Base-by-base conservation (phyloP, 1,140 invertebrate genomes). In the Phenacoccus solenopsis region DNA sequence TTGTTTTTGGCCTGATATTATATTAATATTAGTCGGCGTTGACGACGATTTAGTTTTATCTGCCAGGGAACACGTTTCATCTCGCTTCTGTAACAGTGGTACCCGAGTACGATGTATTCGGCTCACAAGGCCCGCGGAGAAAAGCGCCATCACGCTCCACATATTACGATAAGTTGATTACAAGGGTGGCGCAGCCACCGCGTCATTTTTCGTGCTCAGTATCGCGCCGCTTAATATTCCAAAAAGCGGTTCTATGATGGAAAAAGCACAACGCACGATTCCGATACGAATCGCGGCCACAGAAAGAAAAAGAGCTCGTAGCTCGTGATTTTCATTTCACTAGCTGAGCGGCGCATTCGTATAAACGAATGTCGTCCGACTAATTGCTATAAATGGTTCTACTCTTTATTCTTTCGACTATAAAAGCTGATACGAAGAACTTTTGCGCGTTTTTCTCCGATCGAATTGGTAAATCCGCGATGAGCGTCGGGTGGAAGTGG, bases 151-250 rank as follows among this genome's bases (percentile, higher is more conserved):
- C 38, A 49, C 38, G 38, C 38, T 49, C 38, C 38, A 49, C 38
- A 49, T 49, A 49, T 49, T 49, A 49, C 38, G 38, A 49, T 49
- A 49, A 49, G 38, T 49, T 49, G 38, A 49, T 49, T 49, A 49
- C 16, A 32, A 32, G 30, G 5, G 30, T 5, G 30, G 13, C 13
- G 30, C 30, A 5, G 30, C 30, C 30, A 32, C 38, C 16, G 38
- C 38, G 30, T 32, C 5, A 5, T 32, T 49, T n/a, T 49, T 49
- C 20, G 38, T 49, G 38, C 20, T n/a, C n/a, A 49, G 3, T 49
- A 16, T 49, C 20, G 13, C 5, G 38, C 20, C 38, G 38, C n/a
- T 49, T 49, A 49, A 49, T 49, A 49, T 49, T 49, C 30, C 38
- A n/a, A 49, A 49, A 49, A 49, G 20, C n/a, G n/a, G n/a, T n/a